Evolutionary conservation across 1,140 invertebrate species (phyloP).

Genomic region (Orussus abietinus): DNA sequence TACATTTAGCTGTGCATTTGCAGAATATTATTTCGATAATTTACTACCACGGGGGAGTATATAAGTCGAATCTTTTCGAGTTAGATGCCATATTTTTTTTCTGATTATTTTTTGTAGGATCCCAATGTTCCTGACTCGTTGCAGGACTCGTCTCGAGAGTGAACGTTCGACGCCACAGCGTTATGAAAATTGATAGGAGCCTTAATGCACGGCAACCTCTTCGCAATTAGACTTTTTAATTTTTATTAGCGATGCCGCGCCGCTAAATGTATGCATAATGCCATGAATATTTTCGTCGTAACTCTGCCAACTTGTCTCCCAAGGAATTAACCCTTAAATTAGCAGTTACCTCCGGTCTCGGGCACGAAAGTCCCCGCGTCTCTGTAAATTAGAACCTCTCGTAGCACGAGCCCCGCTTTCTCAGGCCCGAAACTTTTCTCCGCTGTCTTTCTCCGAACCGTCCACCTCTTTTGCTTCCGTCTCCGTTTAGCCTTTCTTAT

Average conservation of each 20-base stretch:
- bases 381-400: slow-evolving; percentile 49
- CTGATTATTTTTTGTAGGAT: no score
- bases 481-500: no score
- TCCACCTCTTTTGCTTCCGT: no score
- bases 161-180: no score
- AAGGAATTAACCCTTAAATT: slow-evolving; percentile 58
- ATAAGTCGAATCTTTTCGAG: no score
- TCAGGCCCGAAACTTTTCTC: slow-evolving; percentile 37
- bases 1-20: no score
- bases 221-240: slow-evolving; percentile 56
- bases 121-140: no score
- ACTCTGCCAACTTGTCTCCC: slow-evolving; percentile 55
- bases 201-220: slow-evolving; percentile 27
- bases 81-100: no score
- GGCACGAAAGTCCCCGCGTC: slow-evolving; percentile 49
- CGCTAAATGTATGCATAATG: slow-evolving; percentile 54
- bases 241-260: slow-evolving; percentile 51
- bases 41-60: no score
- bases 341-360: slow-evolving; percentile 51
- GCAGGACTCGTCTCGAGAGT: no score
- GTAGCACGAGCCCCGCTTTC: slow-evolving; percentile 24
- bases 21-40: no score
- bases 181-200: slow-evolving; percentile 25
- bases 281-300: slow-evolving; percentile 56
- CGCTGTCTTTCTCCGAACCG: slow-evolving; percentile 32